A percentile compares a stretch with the other conserved stretches of the same genome.
phyloP scores from a whole-genome alignment of 2,113 vertebrate species.

The Ictidomys tridecemlineatus region DNA sequence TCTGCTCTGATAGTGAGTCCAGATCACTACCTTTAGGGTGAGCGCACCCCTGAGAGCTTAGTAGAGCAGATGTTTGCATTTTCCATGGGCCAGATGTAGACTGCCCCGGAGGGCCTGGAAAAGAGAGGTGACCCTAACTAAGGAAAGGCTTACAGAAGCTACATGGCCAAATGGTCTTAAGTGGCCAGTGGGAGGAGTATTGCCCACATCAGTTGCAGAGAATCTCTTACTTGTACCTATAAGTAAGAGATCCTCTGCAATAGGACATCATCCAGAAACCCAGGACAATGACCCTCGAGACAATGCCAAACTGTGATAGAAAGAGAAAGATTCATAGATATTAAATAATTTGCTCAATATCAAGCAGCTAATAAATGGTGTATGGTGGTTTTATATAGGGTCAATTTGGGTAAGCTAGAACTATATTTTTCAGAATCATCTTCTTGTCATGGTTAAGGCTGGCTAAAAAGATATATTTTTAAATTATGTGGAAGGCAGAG shows the following conservation, averaged over 20 bases:
- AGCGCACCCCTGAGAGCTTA: background rate
- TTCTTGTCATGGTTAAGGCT: background rate
- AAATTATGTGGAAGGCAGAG: background rate
- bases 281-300: background rate
- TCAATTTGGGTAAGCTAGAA: background rate
- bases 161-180: background rate
- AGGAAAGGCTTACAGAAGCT: background rate
- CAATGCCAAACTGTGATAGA: background rate
- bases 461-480: background rate
- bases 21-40: background rate
- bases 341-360: background rate
- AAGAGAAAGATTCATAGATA: background rate
- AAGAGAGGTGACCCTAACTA: background rate
- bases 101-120: background rate
- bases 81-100: background rate
- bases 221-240: background rate
- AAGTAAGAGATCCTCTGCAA: background rate
- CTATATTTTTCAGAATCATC: background rate
- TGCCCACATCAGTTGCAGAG: background rate
- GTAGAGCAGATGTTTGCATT: background rate
- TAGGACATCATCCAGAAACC: background rate
- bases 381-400: background rate
- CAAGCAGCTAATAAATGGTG: background rate
- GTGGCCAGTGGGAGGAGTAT: background rate
- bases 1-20: background rate